Evolutionary conservation across 2,113 vertebrate genomes (phyloP).

Genomic region (Picathartes gymnocephalus): DNA sequence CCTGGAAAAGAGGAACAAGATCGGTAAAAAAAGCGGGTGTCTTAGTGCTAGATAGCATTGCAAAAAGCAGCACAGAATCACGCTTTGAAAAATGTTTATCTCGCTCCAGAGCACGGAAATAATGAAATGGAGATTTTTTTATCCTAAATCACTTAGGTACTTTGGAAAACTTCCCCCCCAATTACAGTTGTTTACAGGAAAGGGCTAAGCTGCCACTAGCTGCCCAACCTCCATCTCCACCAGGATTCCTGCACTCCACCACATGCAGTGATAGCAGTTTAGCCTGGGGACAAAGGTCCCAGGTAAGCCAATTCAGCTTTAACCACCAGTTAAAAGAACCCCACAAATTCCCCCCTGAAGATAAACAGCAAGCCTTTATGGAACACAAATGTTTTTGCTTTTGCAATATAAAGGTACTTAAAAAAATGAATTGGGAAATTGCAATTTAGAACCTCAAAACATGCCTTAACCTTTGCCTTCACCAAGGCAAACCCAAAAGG

Average conservation of each 20-base stretch:
- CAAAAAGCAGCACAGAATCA: background rate
- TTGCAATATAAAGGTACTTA: background rate
- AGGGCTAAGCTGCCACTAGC: background rate
- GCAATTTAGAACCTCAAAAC: background rate
- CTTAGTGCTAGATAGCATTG: background rate
- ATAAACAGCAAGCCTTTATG: background rate
- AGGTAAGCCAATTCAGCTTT: background rate
- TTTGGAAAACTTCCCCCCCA: background rate
- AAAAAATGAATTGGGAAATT: background rate
- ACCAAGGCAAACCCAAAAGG: background rate
- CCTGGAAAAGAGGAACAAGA: conserved; percentile 70
- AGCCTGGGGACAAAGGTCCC: background rate
- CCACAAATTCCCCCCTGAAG: background rate
- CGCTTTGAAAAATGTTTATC: background rate
- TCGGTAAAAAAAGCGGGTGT: background rate
- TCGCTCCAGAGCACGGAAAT: background rate
- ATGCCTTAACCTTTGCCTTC: background rate
- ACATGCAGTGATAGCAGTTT: background rate
- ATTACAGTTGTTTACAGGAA: background rate
- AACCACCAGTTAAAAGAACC: background rate
- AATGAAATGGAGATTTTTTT: background rate
- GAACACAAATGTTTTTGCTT: background rate
- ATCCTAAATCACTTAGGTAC: background rate
- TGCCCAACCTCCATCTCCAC: background rate
- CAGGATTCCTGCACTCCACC: background rate